Conservation (phyloP, 2,113 vertebrate species). For the Ailuropoda melanoleuca region DNA sequence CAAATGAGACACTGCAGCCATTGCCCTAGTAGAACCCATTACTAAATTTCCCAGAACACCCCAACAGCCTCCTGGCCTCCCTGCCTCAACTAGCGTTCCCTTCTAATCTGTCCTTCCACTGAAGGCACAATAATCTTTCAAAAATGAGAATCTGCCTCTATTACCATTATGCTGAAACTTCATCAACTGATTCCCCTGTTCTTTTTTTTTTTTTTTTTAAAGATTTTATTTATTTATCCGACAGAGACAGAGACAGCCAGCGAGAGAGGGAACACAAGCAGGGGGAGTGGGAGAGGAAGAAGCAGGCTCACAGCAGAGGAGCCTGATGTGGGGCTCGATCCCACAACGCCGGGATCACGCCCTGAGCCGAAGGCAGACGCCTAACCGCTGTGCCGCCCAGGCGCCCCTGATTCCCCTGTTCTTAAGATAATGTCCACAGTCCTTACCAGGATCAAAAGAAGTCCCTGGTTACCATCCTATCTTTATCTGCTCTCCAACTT, state of each 20-base stretch:
- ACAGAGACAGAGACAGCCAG: too few species aligned
- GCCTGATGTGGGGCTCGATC: too few species aligned
- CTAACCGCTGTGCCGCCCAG: too few species aligned
- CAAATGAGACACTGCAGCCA: not conserved
- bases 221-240: too few species aligned
- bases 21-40: not conserved
- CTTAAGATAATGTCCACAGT: not conserved
- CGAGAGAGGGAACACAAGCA: too few species aligned
- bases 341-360: too few species aligned
- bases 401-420: not conserved
- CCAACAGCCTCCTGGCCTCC: not conserved
- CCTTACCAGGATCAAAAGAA: not conserved
- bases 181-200: not conserved
- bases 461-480: not conserved
- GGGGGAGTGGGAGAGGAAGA: too few species aligned
- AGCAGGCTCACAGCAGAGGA: too few species aligned
- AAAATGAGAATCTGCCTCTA: constrained; percentile 5
- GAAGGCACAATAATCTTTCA: not conserved
- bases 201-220: too few species aligned
- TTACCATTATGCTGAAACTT: not conserved
- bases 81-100: not conserved
- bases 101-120: not conserved
- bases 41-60: not conserved
- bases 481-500: not conserved
- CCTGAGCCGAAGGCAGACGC: too few species aligned